A percentile compares a stretch with the other conserved stretches of the same genome.
These are phyloP conservation scores for Ceramica pisi DNA, from an alignment of 2,888 invertebrate species.

Conservation along the genomic window DNA sequence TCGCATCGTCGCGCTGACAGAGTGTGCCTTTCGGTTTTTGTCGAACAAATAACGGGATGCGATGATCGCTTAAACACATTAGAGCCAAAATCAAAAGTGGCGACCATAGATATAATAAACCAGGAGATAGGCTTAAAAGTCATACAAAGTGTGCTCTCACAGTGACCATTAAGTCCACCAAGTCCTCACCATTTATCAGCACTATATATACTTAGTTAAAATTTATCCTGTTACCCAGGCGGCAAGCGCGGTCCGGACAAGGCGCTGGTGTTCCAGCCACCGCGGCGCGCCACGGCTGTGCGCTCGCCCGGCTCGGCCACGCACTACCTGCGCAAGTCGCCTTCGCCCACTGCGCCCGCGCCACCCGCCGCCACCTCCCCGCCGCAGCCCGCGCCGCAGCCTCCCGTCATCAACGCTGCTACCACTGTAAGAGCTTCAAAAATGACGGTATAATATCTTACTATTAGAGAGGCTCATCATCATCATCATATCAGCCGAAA, in stretches of 20 bases:
- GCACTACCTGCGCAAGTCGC: slow-evolving; percentile 98
- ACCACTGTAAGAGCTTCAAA: slow-evolving; percentile 67
- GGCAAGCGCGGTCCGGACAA: slow-evolving; percentile 91
- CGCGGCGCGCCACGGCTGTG: slow-evolving; percentile 95
- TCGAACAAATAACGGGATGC: too few species aligned
- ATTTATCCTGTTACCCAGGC: slow-evolving; percentile 68
- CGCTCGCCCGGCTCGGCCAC: slow-evolving; percentile 96
- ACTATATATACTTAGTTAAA: not conserved
- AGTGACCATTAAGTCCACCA: too few species aligned
- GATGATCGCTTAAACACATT: too few species aligned
- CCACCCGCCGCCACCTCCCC: slow-evolving; percentile 80
- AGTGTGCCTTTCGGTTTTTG: too few species aligned
- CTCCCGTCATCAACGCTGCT: slow-evolving; percentile 61
- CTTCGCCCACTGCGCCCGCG: slow-evolving; percentile 94
- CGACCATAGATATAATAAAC: too few species aligned
- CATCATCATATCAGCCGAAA: too few species aligned
- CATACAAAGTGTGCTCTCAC: too few species aligned
- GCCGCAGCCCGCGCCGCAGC: slow-evolving; percentile 71
- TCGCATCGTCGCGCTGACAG: too few species aligned
- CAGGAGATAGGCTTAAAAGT: too few species aligned
- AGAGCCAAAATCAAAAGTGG: too few species aligned
- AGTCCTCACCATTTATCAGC: not conserved
- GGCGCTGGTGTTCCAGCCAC: slow-evolving; percentile 92
- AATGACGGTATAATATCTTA: too few species aligned
- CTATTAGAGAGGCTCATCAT: too few species aligned